Base-by-base conservation (phyloP, 2,797 vertebrate species). In the Glossophaga mutica region DNA sequence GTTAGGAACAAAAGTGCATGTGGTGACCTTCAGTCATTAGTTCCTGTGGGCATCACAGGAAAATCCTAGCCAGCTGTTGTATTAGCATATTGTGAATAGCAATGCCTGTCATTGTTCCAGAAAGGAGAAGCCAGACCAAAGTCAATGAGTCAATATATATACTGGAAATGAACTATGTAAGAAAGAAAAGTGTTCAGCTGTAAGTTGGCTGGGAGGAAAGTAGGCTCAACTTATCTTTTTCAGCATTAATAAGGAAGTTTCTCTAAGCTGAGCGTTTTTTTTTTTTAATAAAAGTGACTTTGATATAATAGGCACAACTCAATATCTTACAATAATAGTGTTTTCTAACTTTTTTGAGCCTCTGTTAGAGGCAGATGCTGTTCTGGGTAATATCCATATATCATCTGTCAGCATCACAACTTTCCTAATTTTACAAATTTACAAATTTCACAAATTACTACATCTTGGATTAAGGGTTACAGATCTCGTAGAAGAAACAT, bases 1-100 rank as follows among this genome's bases (percentile, higher is more conserved):
- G 37, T 90, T 76, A 94, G 32, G n/a, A 95, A 82, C 77, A 90
- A 73, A 95, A 78, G 26, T 46, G 19, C 55, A 39, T 34, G 44
- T 73, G 50, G 71, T 92, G 67, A 94, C 90, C 77, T 96, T 95
- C 87, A 95, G 67, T 81, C 29, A 57, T 46, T 12, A 34, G 44
- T 68, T 67, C 70, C 92, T 93, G 55, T 39, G 67, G 65, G 74
- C 39, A 94, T 76, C 50, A 37, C 62, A 93, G 44, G 65, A 93
- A 93, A 65, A 77, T 65, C 26, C 83, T n/a, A 32, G 11, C 10
- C 67, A 90, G 62, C 42, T 94, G 42, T 12, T 78, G 0, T n/a
- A 11, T 78, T 70, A 77, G 52, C 6, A 0, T 39, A n/a, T 24
- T 50, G 26, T n/a, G 57, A 39, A 73, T 50, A 87, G 26, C 32